phyloP scores from a whole-genome alignment of 2,888 invertebrate genomes.

The Nomada fabriciana region DNA sequence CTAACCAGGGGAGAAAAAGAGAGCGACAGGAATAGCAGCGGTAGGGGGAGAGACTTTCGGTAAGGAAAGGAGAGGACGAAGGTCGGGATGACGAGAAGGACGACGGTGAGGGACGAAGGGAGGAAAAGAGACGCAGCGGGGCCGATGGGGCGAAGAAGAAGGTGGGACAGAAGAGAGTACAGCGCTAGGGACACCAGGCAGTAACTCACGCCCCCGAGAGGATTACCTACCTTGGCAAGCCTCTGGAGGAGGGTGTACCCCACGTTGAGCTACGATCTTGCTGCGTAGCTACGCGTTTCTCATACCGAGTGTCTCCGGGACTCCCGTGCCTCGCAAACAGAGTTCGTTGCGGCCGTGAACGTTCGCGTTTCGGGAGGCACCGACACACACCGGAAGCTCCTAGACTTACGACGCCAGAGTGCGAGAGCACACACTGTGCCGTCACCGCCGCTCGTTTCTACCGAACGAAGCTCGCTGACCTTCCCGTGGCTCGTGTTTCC shows the following conservation, averaged over 20 bases:
- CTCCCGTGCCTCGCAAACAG: conserved; percentile 74
- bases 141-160: conserved; percentile 51
- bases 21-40: conserved; percentile 20
- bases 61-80: conserved; percentile 8
- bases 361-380: conserved; percentile 61
- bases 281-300: conserved; percentile 85
- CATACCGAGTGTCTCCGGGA: conserved; percentile 83
- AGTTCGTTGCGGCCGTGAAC: conserved; percentile 75
- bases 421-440: conserved; percentile 24
- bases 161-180: conserved; percentile 64
- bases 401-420: conserved; percentile 79
- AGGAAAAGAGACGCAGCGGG: conserved; percentile 39
- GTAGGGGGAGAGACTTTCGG: conserved; percentile 6
- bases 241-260: conserved; percentile 77
- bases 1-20: conserved; percentile 22
- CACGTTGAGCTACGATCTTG: conserved; percentile 84
- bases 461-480: conserved; percentile 19
- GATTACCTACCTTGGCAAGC: conserved; percentile 83
- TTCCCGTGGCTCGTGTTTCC: conserved; percentile 38
- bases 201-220: conserved; percentile 85
- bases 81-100: conserved; percentile 33
- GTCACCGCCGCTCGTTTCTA: background rate
- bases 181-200: conserved; percentile 67
- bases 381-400: conserved; percentile 69
- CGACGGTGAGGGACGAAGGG: conserved; percentile 32